A percentile compares a stretch with the other conserved stretches of the same genome.
Evolutionary conservation across 1,140 invertebrate species (phyloP).

Genomic region (Paracyclopina nana): DNA sequence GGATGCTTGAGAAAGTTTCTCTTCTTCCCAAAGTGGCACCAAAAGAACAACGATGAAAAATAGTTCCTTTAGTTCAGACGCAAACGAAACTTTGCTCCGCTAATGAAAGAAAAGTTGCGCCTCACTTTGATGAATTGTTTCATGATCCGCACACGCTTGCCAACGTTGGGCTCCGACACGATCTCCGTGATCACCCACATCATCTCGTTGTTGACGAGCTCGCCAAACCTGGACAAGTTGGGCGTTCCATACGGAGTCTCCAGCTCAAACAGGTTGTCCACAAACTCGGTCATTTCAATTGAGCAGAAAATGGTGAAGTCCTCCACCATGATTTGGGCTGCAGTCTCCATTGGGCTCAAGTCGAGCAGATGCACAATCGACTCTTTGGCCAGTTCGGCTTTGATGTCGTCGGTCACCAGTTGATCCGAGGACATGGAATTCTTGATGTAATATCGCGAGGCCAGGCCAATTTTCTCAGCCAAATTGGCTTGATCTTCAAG

Average conservation of each 20-base stretch:
- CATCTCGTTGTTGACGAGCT: slow-evolving; percentile 95
- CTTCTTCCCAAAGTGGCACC: too few relatives aligned
- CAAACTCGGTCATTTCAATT: slow-evolving; percentile 93
- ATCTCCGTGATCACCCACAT: slow-evolving; percentile 99
- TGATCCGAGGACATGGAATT: slow-evolving; percentile 83
- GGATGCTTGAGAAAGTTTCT: too few relatives aligned
- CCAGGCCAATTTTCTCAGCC: slow-evolving; percentile 69
- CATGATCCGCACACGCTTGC: slow-evolving; percentile 82
- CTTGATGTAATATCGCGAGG: slow-evolving; percentile 66
- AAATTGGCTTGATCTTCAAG: slow-evolving; percentile 87
- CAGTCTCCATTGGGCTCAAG: slow-evolving; percentile 90
- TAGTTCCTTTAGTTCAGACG: too few relatives aligned
- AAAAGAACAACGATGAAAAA: too few relatives aligned
- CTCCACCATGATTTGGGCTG: slow-evolving; percentile 52
- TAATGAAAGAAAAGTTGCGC: too few relatives aligned
- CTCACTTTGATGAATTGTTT: slow-evolving; percentile 98
- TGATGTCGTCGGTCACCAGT: slow-evolving; percentile 82
- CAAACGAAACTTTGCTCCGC: too few relatives aligned
- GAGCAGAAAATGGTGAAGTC: slow-evolving; percentile 89
- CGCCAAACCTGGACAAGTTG: slow-evolving; percentile 76
- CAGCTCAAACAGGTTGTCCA: slow-evolving; percentile 84
- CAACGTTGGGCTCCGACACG: slow-evolving; percentile 72
- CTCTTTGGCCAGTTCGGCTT: slow-evolving; percentile 74
- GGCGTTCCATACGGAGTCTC: slow-evolving; percentile 61
- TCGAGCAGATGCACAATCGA: slow-evolving; percentile 77